Evolutionary conservation across 1,140 invertebrate species (phyloP).

Genomic region (Lepidostoma basale): DNA sequence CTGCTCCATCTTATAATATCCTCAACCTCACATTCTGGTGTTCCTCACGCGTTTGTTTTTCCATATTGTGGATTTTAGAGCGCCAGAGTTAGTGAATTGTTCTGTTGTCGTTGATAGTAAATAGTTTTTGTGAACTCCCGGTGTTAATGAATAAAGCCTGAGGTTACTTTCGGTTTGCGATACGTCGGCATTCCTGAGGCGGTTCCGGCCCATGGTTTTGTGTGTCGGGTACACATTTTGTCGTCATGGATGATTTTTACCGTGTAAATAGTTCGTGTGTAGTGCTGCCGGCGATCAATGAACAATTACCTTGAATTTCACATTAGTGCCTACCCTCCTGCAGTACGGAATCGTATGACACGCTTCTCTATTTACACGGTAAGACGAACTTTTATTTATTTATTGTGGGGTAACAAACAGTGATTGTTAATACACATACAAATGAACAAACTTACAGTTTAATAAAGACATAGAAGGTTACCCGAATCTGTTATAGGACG

Average conservation of each 20-base stretch:
- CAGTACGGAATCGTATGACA: too few species aligned
- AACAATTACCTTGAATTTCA: background rate
- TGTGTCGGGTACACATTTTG: conserved; percentile 22
- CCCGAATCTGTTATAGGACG: too few species aligned
- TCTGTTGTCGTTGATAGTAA: background rate
- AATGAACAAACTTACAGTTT: too few species aligned
- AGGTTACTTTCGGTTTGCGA: conserved; percentile 18
- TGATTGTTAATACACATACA: too few species aligned
- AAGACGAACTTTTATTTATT: too few species aligned
- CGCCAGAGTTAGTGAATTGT: background rate
- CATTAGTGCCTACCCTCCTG: too few species aligned
- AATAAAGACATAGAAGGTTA: too few species aligned
- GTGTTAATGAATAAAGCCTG: conserved; percentile 8
- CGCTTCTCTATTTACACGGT: too few species aligned
- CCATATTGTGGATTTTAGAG: background rate
- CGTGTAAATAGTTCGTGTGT: background rate
- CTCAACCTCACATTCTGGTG: too few species aligned
- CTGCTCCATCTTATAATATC: too few species aligned
- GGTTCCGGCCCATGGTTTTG: conserved; percentile 11
- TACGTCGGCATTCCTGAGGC: conserved; percentile 16
- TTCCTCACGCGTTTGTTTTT: background rate
- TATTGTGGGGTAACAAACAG: too few species aligned
- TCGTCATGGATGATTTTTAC: conserved; percentile 3
- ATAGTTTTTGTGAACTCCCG: background rate
- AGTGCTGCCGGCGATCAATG: too few species aligned